These are phyloP conservation scores for Cygnus atratus DNA, from an alignment of 2,113 vertebrate genomes.

Conservation along the genomic window DNA sequence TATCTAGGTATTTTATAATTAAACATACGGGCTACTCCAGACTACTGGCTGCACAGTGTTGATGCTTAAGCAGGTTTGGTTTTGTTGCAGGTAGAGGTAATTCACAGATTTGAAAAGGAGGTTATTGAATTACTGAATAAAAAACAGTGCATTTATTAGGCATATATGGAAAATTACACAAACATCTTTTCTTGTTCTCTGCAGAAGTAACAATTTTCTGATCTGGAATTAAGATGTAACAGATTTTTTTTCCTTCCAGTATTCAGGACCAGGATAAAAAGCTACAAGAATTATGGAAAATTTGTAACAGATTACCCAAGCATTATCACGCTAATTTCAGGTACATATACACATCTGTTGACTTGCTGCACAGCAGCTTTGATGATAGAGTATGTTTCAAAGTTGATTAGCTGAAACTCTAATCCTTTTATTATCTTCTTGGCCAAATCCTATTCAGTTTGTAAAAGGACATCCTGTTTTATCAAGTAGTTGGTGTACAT, in stretches of 20 bases:
- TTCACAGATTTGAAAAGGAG: background rate
- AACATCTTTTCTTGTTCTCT: background rate
- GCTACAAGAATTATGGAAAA: conserved; percentile 94
- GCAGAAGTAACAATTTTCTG: background rate
- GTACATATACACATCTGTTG: conserved; percentile 59
- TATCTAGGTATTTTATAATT: background rate
- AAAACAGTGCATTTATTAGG: background rate
- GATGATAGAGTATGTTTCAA: background rate
- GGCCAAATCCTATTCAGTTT: background rate
- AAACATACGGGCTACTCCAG: background rate
- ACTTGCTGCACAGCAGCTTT: background rate
- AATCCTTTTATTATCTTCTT: background rate
- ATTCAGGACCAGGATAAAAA: conserved; percentile 94
- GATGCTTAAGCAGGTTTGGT: background rate
- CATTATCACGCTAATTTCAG: conserved; percentile 93
- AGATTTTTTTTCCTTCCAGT: conserved; percentile 69
- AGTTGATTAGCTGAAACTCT: background rate
- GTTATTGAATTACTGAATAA: background rate
- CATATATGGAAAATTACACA: background rate
- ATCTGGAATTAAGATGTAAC: background rate
- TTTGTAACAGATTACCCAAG: conserved; percentile 93
- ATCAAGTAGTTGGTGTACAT: background rate
- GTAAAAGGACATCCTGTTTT: background rate
- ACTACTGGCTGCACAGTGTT: background rate
- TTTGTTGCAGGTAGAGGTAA: background rate